These are phyloP conservation scores for Sycophaga agraensis DNA, from an alignment of 1,140 invertebrate species.

Conservation along the genomic window DNA sequence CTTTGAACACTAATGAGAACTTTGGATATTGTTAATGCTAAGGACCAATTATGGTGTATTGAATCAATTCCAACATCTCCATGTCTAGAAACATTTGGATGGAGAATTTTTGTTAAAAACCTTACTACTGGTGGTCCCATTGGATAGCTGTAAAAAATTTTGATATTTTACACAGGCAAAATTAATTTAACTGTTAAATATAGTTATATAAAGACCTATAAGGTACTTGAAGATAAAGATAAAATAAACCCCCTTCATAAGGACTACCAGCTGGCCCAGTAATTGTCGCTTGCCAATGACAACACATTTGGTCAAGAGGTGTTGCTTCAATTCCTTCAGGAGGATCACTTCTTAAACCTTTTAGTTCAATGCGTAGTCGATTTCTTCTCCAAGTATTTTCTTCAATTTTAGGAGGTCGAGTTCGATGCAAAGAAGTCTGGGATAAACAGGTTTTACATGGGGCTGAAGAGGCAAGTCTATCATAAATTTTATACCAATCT, in stretches of 20 bases:
- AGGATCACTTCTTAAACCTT: slow-evolving; percentile 76
- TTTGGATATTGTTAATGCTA: slow-evolving; percentile 89
- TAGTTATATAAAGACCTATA: slow-evolving; percentile 58
- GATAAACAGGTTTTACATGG: slow-evolving; percentile 81
- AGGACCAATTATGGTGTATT: slow-evolving; percentile 93
- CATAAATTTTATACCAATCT: slow-evolving; percentile 79
- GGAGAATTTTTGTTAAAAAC: slow-evolving; percentile 88
- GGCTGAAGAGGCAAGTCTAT: slow-evolving; percentile 50
- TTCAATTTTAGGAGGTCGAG: slow-evolving; percentile 62
- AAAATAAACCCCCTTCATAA: slow-evolving; percentile 94
- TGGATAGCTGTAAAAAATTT: slow-evolving; percentile 70
- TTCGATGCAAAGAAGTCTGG: slow-evolving; percentile 69
- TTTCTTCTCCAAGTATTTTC: slow-evolving; percentile 76
- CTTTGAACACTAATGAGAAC: slow-evolving; percentile 88
- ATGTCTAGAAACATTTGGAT: slow-evolving; percentile 93
- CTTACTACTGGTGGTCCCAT: slow-evolving; percentile 87
- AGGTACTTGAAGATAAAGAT: slow-evolving; percentile 86
- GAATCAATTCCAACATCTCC: slow-evolving; percentile 96
- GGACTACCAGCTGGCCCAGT: slow-evolving; percentile 86
- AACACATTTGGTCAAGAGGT: slow-evolving; percentile 77
- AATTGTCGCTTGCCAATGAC: slow-evolving; percentile 91
- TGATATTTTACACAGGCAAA: background rate
- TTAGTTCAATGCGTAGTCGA: slow-evolving; percentile 73
- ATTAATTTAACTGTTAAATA: too few species aligned
- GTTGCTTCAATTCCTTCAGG: slow-evolving; percentile 88